A percentile compares a stretch with the other conserved stretches of the same genome.
phyloP scores from a whole-genome alignment of 2,797 vertebrate genomes.

The Huso huso region DNA sequence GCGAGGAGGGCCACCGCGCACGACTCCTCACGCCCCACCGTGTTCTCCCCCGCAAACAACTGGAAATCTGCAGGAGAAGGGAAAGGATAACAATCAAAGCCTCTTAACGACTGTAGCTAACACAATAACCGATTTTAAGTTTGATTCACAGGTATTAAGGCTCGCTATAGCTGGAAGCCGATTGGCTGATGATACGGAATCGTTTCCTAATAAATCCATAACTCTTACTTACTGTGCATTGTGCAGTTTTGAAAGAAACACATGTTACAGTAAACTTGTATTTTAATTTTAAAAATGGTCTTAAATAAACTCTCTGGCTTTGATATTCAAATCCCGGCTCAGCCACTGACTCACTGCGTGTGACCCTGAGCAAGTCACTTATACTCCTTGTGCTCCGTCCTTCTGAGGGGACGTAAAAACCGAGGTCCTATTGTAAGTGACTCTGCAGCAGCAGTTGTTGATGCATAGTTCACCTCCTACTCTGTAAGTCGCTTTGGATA shows the following conservation, averaged over 20 bases:
- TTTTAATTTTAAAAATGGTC: too few species aligned
- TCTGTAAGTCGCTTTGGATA: neutral
- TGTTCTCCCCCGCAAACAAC: slow-evolving; percentile 71
- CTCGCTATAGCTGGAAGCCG: neutral
- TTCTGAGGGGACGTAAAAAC: too few species aligned
- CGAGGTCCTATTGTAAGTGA: neutral
- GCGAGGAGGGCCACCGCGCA: slow-evolving; percentile 62
- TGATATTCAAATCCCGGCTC: too few species aligned
- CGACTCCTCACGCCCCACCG: slow-evolving; percentile 65
- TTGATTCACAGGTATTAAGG: neutral
- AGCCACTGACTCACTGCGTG: too few species aligned
- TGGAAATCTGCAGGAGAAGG: slow-evolving; percentile 57
- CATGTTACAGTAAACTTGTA: too few species aligned
- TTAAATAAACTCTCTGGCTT: too few species aligned
- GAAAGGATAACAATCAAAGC: neutral
- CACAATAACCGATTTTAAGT: neutral
- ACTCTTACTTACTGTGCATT: neutral
- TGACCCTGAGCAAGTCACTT: too few species aligned
- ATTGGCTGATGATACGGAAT: neutral
- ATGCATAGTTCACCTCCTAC: too few species aligned
- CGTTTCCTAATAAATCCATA: neutral
- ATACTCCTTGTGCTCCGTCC: too few species aligned
- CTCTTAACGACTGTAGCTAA: neutral
- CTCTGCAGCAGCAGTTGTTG: neutral
- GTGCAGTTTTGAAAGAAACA: too few species aligned